Conservation (phyloP, 2,797 vertebrate genomes). For the Sparidentex hasta region DNA sequence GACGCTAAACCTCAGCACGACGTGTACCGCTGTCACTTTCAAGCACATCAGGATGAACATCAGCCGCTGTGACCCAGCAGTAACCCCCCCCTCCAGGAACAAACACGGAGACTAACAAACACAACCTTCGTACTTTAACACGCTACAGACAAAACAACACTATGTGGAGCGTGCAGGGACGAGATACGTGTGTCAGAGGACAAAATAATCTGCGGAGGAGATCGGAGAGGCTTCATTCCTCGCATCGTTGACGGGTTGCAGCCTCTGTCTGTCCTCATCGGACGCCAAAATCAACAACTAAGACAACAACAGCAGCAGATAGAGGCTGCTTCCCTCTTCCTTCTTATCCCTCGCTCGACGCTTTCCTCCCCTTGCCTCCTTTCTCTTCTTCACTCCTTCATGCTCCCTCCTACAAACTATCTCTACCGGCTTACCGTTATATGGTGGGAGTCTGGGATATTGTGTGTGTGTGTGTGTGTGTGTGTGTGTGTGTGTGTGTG, state of each 20-base stretch:
- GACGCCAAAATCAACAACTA: constrained; percentile 47
- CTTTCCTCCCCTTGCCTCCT: constrained; percentile 46
- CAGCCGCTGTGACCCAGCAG: constrained; percentile 38
- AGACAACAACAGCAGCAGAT: constrained; percentile 14
- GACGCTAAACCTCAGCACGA: not conserved
- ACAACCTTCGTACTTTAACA: constrained; percentile 36
- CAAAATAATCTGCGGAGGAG: constrained; percentile 57
- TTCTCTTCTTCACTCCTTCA: constrained; percentile 64
- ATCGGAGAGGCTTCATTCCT: constrained; percentile 73
- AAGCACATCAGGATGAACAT: not conserved
- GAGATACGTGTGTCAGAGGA: constrained; percentile 38
- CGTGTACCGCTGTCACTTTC: not conserved
- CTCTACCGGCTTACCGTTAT: constrained; percentile 71
- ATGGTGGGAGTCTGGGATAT: constrained; percentile 73
- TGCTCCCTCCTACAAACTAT: constrained; percentile 75
- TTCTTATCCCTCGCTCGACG: constrained; percentile 47
- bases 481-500: constrained; percentile 61
- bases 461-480: constrained; percentile 61
- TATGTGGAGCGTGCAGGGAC: constrained; percentile 50
- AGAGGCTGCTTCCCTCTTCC: constrained; percentile 36
- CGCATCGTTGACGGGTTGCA: constrained; percentile 54
- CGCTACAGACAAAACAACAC: constrained; percentile 68
- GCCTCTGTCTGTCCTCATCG: constrained; percentile 57
- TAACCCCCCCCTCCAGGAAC: constrained; percentile 44
- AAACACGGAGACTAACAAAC: constrained; percentile 17